Conservation (phyloP, 1,140 invertebrate genomes). For the Dendrolimus punctatus region DNA sequence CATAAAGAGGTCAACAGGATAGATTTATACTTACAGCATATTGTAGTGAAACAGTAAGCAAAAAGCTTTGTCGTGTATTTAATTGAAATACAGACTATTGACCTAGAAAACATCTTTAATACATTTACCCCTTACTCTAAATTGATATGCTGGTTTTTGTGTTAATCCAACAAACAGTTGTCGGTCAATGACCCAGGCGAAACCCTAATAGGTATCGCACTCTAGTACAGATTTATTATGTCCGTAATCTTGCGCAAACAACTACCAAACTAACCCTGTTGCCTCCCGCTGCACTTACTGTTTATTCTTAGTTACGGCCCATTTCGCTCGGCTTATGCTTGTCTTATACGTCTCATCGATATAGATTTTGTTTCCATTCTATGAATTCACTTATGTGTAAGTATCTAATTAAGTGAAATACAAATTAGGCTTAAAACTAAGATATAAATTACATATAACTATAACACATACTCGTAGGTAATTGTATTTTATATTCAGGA, state of each 20-base stretch:
- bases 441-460: too few species aligned
- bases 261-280: constrained; percentile 13
- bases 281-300: constrained; percentile 24
- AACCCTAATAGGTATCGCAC: constrained; percentile 15
- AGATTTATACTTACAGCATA: too few species aligned
- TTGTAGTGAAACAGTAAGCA: not conserved
- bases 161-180: constrained; percentile 4
- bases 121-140: constrained; percentile 11
- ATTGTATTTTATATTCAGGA: too few species aligned
- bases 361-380: constrained; percentile 1
- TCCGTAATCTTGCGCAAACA: constrained; percentile 39
- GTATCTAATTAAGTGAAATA: too few species aligned
- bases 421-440: too few species aligned
- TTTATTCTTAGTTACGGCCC: constrained; percentile 44
- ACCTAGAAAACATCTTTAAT: constrained; percentile 10
- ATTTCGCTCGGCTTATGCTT: constrained; percentile 27
- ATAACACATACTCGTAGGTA: too few species aligned
- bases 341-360: constrained; percentile 26
- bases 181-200: constrained; percentile 16
- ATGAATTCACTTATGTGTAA: too few species aligned
- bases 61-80: constrained; percentile 11
- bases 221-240: constrained; percentile 24
- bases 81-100: constrained; percentile 10
- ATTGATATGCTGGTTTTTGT: constrained; percentile 9
- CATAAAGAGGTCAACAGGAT: not conserved